Percentiles rank a stretch among this genome's conserved stretches.
These are phyloP conservation scores for Exephanes ischioxanthus DNA, from an alignment of 2,888 invertebrate species.

Conservation along the genomic window DNA sequence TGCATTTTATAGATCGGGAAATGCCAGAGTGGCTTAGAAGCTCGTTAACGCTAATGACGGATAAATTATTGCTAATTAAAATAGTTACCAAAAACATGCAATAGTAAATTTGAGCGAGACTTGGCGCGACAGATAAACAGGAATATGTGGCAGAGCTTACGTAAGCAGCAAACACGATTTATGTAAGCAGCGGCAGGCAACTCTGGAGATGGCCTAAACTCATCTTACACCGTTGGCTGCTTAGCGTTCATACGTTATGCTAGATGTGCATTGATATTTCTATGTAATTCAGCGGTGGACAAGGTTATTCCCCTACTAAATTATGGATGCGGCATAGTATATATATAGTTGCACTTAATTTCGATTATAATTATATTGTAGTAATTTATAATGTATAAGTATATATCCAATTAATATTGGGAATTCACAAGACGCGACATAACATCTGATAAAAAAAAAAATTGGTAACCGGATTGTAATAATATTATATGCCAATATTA, in stretches of 20 bases:
- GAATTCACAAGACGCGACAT: background rate
- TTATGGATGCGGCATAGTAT: slow-evolving; percentile 71
- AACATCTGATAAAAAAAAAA: background rate
- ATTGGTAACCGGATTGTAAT: background rate
- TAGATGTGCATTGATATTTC: slow-evolving; percentile 76
- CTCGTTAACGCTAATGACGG: slow-evolving; percentile 13
- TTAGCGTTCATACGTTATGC: slow-evolving; percentile 76
- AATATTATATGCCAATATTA: background rate
- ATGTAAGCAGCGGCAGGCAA: slow-evolving; percentile 80
- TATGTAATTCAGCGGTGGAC: slow-evolving; percentile 70
- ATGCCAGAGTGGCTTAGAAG: background rate
- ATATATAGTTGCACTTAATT: slow-evolving; percentile 50
- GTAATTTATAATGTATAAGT: slow-evolving; percentile 37
- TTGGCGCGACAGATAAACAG: slow-evolving; percentile 27
- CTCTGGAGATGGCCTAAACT: slow-evolving; percentile 85
- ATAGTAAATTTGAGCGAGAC: slow-evolving; percentile 9
- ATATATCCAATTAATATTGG: slow-evolving; percentile 40
- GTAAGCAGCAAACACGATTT: slow-evolving; percentile 50
- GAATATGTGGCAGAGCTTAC: slow-evolving; percentile 32
- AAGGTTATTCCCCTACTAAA: slow-evolving; percentile 69
- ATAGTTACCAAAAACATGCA: slow-evolving; percentile 18
- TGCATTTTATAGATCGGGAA: background rate
- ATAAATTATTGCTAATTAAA: background rate
- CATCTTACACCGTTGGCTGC: slow-evolving; percentile 81
- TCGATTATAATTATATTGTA: slow-evolving; percentile 40